Base-by-base conservation (phyloP, 2,797 vertebrate species). In the Miichthys miiuy region DNA sequence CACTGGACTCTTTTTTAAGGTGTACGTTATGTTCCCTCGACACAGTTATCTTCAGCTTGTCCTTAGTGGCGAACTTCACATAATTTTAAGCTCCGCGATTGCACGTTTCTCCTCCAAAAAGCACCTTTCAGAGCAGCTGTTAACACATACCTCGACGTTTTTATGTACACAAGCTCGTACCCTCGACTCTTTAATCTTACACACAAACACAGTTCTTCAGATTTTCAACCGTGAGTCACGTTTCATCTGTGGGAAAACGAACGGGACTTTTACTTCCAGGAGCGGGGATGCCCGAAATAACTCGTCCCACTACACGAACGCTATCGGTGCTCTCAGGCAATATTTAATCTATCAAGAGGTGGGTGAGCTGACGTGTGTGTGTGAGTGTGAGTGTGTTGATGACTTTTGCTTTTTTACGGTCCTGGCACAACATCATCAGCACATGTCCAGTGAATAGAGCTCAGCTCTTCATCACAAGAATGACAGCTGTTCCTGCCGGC, bases 401-500 rank as follows among this genome's bases (percentile, higher is more conserved):
- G 34, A 38, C 34, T 20, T 62, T 50, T 60, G 10, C 18, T 13
- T 50, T 25, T 66, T 81, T 62, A 69, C 73, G 58, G 70, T 67
- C 38, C 57, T 81, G 75, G 38, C 64, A 61, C 60, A 65, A 17
- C 52, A 75, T 64, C 64, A 58, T 81, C 75, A 81, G 81, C 69
- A 79, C 55, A 72, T 72, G 68, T 80, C 54, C 58, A 68, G 68
- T 62, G 54, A 78, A 57, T 54, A 44, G 51, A 70, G 85, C 72
- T 69, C 75, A 76, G 70, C 77, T 62, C 68, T 23, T 71, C 71
- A 75, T 58, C 68, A 66, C 13, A 52, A 78, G 76, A 89, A 64
- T 85, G 85, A 87, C 90, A 90, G 85, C 75, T 83, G 80, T 56
- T 75, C 21, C 41, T 52, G 54, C 42, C 2, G 18, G 38, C 25